Percentiles rank a stretch among this genome's conserved stretches.
Conservation (phyloP, 2,113 vertebrate species). For the Mesembrinibis cayennensis region DNA sequence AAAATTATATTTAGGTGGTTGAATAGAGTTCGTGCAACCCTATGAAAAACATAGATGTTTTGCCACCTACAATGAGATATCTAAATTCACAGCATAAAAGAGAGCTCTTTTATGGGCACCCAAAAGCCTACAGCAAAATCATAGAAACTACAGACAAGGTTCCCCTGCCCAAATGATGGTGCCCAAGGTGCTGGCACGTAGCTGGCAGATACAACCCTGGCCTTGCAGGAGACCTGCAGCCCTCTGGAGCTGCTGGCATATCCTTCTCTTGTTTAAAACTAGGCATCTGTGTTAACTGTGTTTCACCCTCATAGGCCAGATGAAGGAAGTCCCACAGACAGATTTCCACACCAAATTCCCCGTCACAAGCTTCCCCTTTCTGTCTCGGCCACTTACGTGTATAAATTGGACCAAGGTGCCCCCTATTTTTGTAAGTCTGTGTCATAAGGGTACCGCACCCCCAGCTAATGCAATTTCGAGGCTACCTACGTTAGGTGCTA, state of each 20-base stretch:
- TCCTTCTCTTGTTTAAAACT: neutral
- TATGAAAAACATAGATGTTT: neutral
- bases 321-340: neutral
- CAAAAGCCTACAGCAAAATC: neutral
- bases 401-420: neutral
- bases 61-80: neutral
- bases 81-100: neutral
- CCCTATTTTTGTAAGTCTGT: neutral
- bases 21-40: neutral
- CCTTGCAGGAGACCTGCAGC: neutral
- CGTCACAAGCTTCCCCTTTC: neutral
- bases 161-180: neutral
- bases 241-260: neutral
- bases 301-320: neutral
- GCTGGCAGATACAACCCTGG: fast-evolving
- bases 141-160: neutral
- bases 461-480: neutral
- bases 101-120: neutral
- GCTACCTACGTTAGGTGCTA: slow-evolving; percentile 13
- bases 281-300: neutral
- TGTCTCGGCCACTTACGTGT: neutral
- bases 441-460: neutral
- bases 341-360: neutral
- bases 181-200: neutral
- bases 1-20: neutral